Base-by-base conservation (phyloP, 1,140 invertebrate species). In the Cepaea nemoralis region DNA sequence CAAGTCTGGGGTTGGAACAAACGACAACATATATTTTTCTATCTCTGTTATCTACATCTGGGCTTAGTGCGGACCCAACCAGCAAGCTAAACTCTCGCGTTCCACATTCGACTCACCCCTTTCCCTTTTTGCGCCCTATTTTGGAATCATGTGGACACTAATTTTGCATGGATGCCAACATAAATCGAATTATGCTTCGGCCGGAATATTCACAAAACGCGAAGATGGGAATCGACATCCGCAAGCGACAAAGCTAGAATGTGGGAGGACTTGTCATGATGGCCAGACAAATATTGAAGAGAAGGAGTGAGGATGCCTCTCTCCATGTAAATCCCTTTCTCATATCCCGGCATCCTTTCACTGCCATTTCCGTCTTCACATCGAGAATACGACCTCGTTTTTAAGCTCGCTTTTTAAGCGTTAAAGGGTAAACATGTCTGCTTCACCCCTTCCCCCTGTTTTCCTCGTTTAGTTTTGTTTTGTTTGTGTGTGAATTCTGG, bases 141-240 rank as follows among this genome's bases (percentile, higher is more conserved):
- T 27, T 31, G 2, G n/a, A 63, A 63, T 31, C 59, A 10, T 31
- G 59, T 63, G 59, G 59, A 5, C 27, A 19, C 59, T 27, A 63
- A 31, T 63, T 12, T 31, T 63, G 27, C 59, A 63, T 5, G n/a
- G n/a, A 63, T 31, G 59, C 59, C 59, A 31, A 6, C 59, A 63
- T 63, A 63, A 63, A 63, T 63, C 59, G 59, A 63, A 63, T 63
- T 63, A 63, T 63, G 59, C 59, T 63, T 63, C n/a, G 59, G 22
- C n/a, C 59, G 6, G n/a, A 63, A 31, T 31, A 31, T 31, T 63
- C 59, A 31, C 59, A 63, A 63, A 27, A 63, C n/a, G 16, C 27
- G 59, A 31, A 63, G 27, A 31, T 63, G n/a, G n/a, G 59, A 16
- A 63, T 31, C 59, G 59, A 63, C 27, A 3, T 63, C 16, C 59